Conservation (phyloP, 37 sponge, comb jelly and placozoan genomes). For the Lycopodina hypogea region DNA sequence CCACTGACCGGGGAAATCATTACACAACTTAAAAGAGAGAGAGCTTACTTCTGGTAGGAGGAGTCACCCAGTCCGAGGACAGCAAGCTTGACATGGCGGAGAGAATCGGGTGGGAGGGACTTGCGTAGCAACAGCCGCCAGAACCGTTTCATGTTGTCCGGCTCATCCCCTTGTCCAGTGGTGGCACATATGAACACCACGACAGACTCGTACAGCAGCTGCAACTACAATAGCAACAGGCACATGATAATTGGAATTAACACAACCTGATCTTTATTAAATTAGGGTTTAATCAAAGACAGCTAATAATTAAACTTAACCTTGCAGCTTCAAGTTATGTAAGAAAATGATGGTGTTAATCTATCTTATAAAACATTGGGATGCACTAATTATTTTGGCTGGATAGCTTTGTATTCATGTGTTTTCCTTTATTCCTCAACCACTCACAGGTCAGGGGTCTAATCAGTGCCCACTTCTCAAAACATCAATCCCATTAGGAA, state of each 20-base stretch:
- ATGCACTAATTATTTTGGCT: too few relatives aligned
- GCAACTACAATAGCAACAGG: constrained; percentile 28
- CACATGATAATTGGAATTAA: neutral
- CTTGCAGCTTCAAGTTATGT: neutral
- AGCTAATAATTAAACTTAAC: neutral
- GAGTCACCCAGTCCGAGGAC: constrained; percentile 98
- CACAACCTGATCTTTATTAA: neutral
- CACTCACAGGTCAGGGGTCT: too few relatives aligned
- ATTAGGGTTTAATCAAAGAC: neutral
- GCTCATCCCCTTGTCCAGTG: constrained; percentile 98
- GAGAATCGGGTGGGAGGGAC: constrained; percentile 73
- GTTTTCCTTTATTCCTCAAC: too few relatives aligned
- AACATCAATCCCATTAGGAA: too few relatives aligned
- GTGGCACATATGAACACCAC: constrained; percentile 93
- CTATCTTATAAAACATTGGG: too few relatives aligned
- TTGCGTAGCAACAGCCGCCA: constrained; percentile 86
- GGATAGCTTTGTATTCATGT: too few relatives aligned
- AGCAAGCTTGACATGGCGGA: constrained; percentile 47
- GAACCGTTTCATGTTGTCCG: constrained; percentile 95
- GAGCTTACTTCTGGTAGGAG: constrained; percentile 85
- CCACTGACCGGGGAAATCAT: too few relatives aligned
- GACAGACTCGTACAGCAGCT: constrained; percentile 57
- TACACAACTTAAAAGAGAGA: too few relatives aligned
- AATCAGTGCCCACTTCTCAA: too few relatives aligned
- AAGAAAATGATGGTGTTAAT: too few relatives aligned